Evolutionary conservation across 2,797 vertebrate genomes (phyloP).

Genomic region (Argentina silus): DNA sequence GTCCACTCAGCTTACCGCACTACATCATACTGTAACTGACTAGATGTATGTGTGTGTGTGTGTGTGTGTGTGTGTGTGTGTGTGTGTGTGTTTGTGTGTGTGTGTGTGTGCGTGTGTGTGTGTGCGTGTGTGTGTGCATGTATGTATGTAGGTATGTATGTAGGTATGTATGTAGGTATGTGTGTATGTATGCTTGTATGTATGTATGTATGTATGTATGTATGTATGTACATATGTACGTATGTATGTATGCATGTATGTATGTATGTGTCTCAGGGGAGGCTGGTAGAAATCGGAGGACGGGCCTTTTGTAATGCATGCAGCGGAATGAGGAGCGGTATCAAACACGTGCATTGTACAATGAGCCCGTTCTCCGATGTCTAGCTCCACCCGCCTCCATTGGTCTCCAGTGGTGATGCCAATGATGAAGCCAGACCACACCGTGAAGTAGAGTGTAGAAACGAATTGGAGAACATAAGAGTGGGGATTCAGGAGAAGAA

Average conservation of each 20-base stretch:
- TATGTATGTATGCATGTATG: slow-evolving; percentile 1
- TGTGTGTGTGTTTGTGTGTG: not conserved
- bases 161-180: slow-evolving; percentile 17
- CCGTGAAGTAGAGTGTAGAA: too few relatives aligned
- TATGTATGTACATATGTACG: not conserved
- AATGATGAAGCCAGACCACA: too few relatives aligned
- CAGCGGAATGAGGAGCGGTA: too few relatives aligned
- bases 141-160: slow-evolving; percentile 12
- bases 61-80: too few relatives aligned
- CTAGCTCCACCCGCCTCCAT: too few relatives aligned
- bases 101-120: not conserved
- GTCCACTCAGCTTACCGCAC: not conserved
- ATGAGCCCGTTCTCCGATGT: too few relatives aligned
- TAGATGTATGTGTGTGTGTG: not conserved
- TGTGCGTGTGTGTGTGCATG: not conserved
- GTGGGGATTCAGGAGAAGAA: too few relatives aligned
- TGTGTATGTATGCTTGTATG: slow-evolving; percentile 3
- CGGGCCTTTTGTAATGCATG: too few relatives aligned
- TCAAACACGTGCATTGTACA: too few relatives aligned
- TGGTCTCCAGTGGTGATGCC: too few relatives aligned
- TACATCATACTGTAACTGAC: not conserved
- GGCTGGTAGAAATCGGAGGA: too few relatives aligned
- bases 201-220: not conserved
- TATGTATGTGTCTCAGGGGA: not conserved
- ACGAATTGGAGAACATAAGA: too few relatives aligned